Evolutionary conservation across 2,797 vertebrate genomes (phyloP), one percentile per base, ranked within the genome.

Genomic region (Zalophus californianus): DNA sequence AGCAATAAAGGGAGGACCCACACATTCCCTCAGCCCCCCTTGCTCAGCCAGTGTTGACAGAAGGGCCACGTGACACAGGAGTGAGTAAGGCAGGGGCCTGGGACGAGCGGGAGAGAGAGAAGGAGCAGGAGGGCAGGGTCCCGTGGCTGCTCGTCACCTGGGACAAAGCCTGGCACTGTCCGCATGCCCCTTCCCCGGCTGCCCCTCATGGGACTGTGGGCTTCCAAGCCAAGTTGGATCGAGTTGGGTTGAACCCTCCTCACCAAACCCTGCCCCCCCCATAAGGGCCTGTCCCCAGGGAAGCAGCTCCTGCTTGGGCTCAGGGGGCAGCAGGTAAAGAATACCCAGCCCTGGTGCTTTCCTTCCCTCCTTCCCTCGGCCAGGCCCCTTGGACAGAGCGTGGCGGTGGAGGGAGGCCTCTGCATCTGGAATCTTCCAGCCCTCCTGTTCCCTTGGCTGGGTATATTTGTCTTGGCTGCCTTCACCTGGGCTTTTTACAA

Each of bases 381-480:
- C 68, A 73, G 83, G 83, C 86, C 80, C 79, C 73, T 54, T 29
- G 77, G 73, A 90, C 72, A 9, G 27, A 48, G 38, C 3, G 1
- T 64, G 64, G 94, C 54, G 64, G 58, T 25, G 29, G 44, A 25
- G 44, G 32, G 72, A 86, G 82, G 93, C 77, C 97, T 89, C 78
- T 50, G 88, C 0, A 64, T 96, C 60, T 97, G 98, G 96, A 97
- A 97, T 96, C 98, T 98, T 97, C 97, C 98, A 98, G 96, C 8
- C 27, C 84, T 97, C 94, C 96, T 97, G 97, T 66, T 96, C 73
- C 86, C 0, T 97, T 91, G 93, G 86, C 97, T 86, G 66, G 38
- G 1, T 25, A 44, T 98, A 86, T 98, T 99, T 98, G 97, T 97
- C 94, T 98, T 99, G 98, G 98, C 98, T 0, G 0, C 84, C 92